These are phyloP conservation scores for Watsonalla cultraria DNA, from an alignment of 2,888 invertebrate species.

Conservation along the genomic window DNA sequence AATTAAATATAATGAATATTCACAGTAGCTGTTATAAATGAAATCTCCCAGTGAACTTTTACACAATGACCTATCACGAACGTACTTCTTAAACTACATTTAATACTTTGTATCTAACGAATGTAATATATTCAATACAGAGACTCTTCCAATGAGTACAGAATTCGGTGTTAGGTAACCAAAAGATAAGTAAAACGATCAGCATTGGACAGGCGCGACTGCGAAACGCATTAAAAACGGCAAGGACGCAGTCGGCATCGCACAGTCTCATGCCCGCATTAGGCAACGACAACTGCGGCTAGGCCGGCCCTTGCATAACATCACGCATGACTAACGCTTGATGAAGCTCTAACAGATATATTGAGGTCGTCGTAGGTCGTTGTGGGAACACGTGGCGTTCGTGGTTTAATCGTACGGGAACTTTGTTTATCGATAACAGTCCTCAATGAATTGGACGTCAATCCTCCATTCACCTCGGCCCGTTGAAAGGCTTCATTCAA, in stretches of 20 bases:
- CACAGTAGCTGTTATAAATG: no score
- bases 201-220: conserved; percentile 1
- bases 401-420: not conserved
- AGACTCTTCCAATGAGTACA: no score
- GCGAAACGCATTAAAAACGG: conserved; percentile 15
- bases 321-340: conserved; percentile 47
- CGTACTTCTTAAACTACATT: no score
- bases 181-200: conserved; percentile 11
- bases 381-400: conserved; percentile 22
- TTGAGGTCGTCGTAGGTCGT: conserved; percentile 52
- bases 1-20: no score
- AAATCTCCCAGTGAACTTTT: no score
- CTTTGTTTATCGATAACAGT: conserved; percentile 6
- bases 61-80: no score
- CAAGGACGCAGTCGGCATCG: conserved; percentile 14
- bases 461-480: conserved; percentile 34
- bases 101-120: no score
- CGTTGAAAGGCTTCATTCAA: conserved; percentile 50
- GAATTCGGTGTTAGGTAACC: not conserved
- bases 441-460: conserved; percentile 26
- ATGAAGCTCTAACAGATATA: conserved; percentile 36
- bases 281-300: conserved; percentile 44
- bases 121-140: no score
- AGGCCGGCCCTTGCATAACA: conserved; percentile 47
- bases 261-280: conserved; percentile 22